Evolutionary conservation across 1,140 invertebrate species (phyloP).

Genomic region (Atta colombica): DNA sequence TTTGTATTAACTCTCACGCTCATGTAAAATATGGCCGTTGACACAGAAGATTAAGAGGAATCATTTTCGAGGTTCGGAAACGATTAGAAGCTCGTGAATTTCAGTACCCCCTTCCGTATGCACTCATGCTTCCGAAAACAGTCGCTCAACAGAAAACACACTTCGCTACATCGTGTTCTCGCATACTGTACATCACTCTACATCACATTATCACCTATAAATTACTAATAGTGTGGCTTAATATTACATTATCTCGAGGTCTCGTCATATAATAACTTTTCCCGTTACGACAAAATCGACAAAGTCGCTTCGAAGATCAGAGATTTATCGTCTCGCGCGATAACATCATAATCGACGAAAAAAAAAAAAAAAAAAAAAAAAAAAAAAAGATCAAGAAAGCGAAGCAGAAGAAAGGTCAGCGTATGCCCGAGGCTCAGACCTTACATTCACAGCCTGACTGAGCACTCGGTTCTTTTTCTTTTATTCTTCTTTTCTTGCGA

Average conservation of each 20-base stretch:
- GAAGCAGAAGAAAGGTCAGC: conserved; percentile 75
- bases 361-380: conserved; percentile 18
- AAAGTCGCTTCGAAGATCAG: conserved; percentile 42
- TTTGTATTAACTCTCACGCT: conserved; percentile 5
- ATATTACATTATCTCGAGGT: conserved; percentile 79
- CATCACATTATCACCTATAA: conserved; percentile 85
- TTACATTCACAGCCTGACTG: conserved; percentile 87
- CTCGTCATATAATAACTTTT: conserved; percentile 76
- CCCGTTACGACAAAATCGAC: conserved; percentile 60
- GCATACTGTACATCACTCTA: conserved; percentile 78
- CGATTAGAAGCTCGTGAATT: conserved; percentile 33
- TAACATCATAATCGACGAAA: conserved; percentile 32
- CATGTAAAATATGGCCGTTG: conserved; percentile 53
- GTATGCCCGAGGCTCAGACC: conserved; percentile 82
- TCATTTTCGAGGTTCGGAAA: conserved; percentile 33
- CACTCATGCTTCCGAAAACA: conserved; percentile 69
- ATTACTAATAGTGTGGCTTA: conserved; percentile 84
- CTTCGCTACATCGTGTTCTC: conserved; percentile 65
- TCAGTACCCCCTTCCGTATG: conserved; percentile 59
- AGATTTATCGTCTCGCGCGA: conserved; percentile 35
- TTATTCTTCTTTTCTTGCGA: conserved; percentile 1
- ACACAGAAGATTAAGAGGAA: conserved; percentile 33
- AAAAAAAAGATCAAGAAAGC: conserved; percentile 67
- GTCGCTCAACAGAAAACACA: conserved; percentile 61
- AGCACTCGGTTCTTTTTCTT: conserved; percentile 76